These are phyloP conservation scores for Linurgus olivaceus DNA, from an alignment of 2,797 vertebrate species.

Conservation along the genomic window DNA sequence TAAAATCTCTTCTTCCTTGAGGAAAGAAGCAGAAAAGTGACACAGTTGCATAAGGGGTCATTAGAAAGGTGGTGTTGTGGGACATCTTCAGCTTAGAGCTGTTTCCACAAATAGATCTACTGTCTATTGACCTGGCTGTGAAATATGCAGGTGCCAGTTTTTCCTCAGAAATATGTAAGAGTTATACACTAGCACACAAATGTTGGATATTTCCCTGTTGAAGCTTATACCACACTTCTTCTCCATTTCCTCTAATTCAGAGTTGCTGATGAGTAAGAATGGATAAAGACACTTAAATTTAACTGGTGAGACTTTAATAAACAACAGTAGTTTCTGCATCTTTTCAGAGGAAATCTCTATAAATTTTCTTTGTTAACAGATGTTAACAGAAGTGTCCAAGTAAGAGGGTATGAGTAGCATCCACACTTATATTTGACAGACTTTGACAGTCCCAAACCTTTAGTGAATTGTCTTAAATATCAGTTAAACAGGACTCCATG, in stretches of 20 bases:
- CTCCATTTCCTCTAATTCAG: not conserved
- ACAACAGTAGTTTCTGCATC: not conserved
- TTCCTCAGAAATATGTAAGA: not conserved
- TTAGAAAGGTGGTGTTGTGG: not conserved
- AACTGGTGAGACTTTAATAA: not conserved
- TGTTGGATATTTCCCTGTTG: not conserved
- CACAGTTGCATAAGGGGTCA: not conserved
- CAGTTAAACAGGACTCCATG: not conserved
- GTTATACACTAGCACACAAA: not conserved
- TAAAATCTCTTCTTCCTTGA: not conserved
- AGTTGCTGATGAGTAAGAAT: not conserved
- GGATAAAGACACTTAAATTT: not conserved
- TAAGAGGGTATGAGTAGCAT: not conserved
- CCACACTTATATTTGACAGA: rapidly evolving
- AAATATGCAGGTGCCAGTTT: not conserved
- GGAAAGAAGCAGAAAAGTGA: not conserved
- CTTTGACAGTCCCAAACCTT: not conserved
- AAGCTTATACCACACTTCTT: not conserved
- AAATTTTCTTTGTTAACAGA: not conserved
- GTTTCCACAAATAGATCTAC: not conserved
- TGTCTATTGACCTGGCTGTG: not conserved
- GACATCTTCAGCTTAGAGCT: not conserved
- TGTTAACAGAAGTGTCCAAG: not conserved
- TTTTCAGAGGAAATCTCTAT: not conserved
- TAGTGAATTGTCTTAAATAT: not conserved